These are phyloP conservation scores for Idris sp. DNA, from an alignment of 1,140 invertebrate species.

Conservation along the genomic window DNA sequence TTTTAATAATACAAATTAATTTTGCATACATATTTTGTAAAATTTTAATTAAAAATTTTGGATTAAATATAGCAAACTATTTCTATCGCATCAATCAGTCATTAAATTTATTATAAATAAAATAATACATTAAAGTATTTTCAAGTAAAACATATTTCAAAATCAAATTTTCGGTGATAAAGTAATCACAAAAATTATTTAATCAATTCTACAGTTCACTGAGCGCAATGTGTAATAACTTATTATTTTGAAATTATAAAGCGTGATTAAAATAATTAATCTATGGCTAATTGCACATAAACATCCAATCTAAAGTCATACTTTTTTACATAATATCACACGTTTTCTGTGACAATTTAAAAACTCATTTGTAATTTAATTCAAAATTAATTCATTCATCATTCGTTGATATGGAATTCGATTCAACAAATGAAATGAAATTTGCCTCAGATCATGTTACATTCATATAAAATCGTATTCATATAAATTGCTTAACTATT, in stretches of 20 bases:
- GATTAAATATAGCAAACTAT: too few species aligned
- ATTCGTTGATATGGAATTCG: conserved; percentile 1
- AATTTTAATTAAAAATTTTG: too few species aligned
- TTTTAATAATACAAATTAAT: too few species aligned
- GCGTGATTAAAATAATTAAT: conserved; percentile 8
- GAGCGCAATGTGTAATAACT: too few species aligned
- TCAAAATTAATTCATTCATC: conserved; percentile 5
- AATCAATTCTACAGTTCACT: neutral
- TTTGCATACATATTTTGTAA: too few species aligned
- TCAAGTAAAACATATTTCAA: too few species aligned
- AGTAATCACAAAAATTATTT: too few species aligned
- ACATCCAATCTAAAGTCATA: neutral
- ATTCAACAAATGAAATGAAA: conserved; percentile 9
- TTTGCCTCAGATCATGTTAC: neutral
- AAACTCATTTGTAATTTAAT: conserved; percentile 12
- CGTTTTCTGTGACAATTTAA: conserved; percentile 5
- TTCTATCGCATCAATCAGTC: too few species aligned
- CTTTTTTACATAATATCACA: neutral
- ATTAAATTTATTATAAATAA: too few species aligned
- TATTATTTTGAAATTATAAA: neutral
- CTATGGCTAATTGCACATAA: neutral
- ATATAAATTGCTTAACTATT: conserved; percentile 3
- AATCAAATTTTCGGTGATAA: too few species aligned
- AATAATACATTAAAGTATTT: too few species aligned
- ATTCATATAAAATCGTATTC: conserved; percentile 14